phyloP scores from a whole-genome alignment of 2,113 vertebrate species.

The Cephalophus harveyi region DNA sequence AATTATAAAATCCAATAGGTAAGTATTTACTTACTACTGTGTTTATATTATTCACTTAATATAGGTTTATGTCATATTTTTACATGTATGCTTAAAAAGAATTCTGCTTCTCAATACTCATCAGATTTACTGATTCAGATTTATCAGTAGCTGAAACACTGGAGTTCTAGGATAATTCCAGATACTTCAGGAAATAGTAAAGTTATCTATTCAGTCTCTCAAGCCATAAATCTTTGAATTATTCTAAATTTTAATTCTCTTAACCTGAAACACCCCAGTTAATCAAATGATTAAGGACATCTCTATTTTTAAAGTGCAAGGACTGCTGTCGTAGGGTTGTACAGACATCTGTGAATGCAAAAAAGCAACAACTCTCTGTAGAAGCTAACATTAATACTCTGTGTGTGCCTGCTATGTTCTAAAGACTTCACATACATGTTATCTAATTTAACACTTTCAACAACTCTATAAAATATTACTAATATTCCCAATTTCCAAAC shows the following conservation, averaged over 20 bases:
- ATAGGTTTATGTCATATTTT: neutral
- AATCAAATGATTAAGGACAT: neutral
- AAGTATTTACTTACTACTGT: neutral
- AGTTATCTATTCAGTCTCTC: neutral
- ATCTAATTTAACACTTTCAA: neutral
- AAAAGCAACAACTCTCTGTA: neutral
- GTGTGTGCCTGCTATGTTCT: neutral
- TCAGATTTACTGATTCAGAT: neutral
- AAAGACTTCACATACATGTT: neutral
- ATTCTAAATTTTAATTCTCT: neutral
- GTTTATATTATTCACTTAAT: neutral
- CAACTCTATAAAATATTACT: neutral
- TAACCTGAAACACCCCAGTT: neutral
- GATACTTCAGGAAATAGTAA: neutral
- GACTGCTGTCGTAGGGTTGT: neutral
- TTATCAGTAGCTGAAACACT: neutral
- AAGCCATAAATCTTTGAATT: neutral
- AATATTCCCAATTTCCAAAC: neutral
- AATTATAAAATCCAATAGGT: neutral
- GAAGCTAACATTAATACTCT: neutral
- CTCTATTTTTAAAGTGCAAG: neutral
- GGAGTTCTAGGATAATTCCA: neutral
- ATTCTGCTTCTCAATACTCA: neutral
- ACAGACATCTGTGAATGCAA: neutral
- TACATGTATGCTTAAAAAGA: neutral